Evolutionary conservation across 37 sponge, comb jelly and placozoan species (phyloP).

Genomic region (Agelas oroides): DNA sequence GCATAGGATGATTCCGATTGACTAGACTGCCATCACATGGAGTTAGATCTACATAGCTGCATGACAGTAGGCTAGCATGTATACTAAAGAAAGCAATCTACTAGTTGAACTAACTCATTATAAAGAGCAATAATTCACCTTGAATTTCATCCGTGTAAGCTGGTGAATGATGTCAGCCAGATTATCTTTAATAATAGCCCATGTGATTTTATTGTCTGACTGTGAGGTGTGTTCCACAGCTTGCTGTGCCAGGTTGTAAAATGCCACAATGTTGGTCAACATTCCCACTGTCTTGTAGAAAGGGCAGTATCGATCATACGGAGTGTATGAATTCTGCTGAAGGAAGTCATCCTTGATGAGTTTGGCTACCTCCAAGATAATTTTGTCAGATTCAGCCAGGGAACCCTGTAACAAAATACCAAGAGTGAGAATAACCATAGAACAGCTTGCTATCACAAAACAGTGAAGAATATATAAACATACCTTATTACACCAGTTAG

Average conservation of each 20-base stretch:
- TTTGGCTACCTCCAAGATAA: constrained; percentile 95
- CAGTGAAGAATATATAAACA: background rate
- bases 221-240: constrained; percentile 94
- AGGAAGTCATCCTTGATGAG: constrained; percentile 99
- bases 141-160: constrained; percentile 96
- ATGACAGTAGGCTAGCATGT: too few relatives aligned
- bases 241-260: constrained; percentile 93
- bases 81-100: too few relatives aligned
- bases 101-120: too few relatives aligned
- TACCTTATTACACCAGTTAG: background rate
- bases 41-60: too few relatives aligned
- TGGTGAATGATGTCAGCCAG: constrained; percentile 83
- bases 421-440: background rate
- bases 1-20: too few relatives aligned
- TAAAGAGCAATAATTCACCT: constrained; percentile 43
- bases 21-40: too few relatives aligned
- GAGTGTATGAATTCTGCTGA: constrained; percentile 97
- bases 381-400: constrained; percentile 96
- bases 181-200: constrained; percentile 92
- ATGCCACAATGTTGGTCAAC: constrained; percentile 93
- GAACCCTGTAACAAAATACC: too few relatives aligned
- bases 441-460: background rate
- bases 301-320: constrained; percentile 95
- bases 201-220: constrained; percentile 96
- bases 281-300: constrained; percentile 99